Evolutionary conservation across 2,888 invertebrate species (phyloP).

Genomic region (Drosophila aldrichi): DNA sequence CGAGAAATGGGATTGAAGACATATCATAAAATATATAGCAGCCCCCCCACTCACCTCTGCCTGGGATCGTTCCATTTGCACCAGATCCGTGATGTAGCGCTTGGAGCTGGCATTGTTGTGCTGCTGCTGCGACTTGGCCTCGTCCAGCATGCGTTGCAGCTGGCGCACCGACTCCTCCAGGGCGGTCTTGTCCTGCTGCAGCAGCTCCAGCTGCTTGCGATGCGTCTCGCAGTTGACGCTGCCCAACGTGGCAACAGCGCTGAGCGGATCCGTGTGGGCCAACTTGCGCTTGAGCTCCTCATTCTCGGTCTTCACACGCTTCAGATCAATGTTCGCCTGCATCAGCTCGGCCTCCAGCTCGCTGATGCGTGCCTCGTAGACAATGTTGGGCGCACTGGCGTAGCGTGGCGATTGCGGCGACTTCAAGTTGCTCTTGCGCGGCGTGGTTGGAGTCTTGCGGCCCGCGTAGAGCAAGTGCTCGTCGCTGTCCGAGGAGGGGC

Average conservation of each 20-base stretch:
- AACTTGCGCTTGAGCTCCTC: conserved; percentile 86
- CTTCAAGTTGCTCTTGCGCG: conserved; percentile 59
- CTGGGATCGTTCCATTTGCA: conserved; percentile 91
- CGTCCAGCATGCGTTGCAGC: conserved; percentile 88
- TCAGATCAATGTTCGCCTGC: conserved; percentile 91
- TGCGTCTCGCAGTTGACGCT: conserved; percentile 87
- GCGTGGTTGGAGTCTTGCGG: conserved; percentile 59
- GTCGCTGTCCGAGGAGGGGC: conserved; percentile 87
- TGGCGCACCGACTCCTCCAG: conserved; percentile 90
- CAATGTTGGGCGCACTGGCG: conserved; percentile 91
- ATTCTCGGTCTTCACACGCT: conserved; percentile 90
- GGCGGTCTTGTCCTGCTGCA: conserved; percentile 90
- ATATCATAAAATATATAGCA: too few relatives aligned
- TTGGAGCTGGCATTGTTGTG: conserved; percentile 85
- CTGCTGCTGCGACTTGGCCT: conserved; percentile 86
- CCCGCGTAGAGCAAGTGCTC: conserved; percentile 68
- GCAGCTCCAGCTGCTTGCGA: conserved; percentile 89
- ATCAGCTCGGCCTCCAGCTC: conserved; percentile 93
- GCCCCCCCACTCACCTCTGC: conserved; percentile 86
- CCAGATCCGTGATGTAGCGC: conserved; percentile 90
- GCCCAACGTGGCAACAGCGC: conserved; percentile 48
- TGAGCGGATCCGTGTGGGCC: conserved; percentile 69
- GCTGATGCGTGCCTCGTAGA: conserved; percentile 93
- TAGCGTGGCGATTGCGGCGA: conserved; percentile 82
- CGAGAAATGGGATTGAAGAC: neutral